Base-by-base conservation (phyloP, 2,113 vertebrate species). In the Nothoprocta perdicaria region DNA sequence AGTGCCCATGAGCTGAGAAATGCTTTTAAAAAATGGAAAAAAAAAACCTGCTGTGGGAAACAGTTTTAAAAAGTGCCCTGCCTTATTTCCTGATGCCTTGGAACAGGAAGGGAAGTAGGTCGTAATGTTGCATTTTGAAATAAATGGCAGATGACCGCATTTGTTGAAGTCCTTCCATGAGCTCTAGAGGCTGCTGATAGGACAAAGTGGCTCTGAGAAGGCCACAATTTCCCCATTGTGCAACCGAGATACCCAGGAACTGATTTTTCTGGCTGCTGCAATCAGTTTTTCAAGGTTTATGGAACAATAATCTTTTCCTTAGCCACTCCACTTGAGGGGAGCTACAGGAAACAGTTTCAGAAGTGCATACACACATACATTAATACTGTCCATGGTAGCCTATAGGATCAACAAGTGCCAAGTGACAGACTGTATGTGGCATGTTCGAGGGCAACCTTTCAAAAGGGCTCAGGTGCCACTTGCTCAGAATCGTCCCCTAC, bases 61-160 rank as follows among this genome's bases (percentile, higher is more conserved):
- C 48, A 23, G 60, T 62, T 92, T 46, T 74, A 0, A 0, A 26
- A 77, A 91, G 58, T 21, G 61, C 94, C 83, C 92, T 81, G 88
- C 86, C 69, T 92, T 86, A 8, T 35, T 94, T 96, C 93, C 92
- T 94, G 50, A 10, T 41, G 81, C 87, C 45, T 72, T 91, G 83
- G 92, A 76, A 93, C 92, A 95, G 95, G 93, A 96, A 95, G 88
- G 88, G 83, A 84, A 95, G 68, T 31, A 79, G 92, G 52, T 84
- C 77, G 40, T 1, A 65, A 21, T 4, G 9, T n/a, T 73, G 65
- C 41, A 10, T 1, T 61, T 81, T 40, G 65, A 78, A 88, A 55
- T 12, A 78, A 43, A 67, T 38, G 89, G 75, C 9, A 7, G 80
- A 84, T 68, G 80, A 78, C 9, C 0, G n/a, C 66, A 48, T 86